These are phyloP conservation scores for Ptychochromis oligacanthus DNA, from an alignment of 2,113 vertebrate species.

Conservation along the genomic window DNA sequence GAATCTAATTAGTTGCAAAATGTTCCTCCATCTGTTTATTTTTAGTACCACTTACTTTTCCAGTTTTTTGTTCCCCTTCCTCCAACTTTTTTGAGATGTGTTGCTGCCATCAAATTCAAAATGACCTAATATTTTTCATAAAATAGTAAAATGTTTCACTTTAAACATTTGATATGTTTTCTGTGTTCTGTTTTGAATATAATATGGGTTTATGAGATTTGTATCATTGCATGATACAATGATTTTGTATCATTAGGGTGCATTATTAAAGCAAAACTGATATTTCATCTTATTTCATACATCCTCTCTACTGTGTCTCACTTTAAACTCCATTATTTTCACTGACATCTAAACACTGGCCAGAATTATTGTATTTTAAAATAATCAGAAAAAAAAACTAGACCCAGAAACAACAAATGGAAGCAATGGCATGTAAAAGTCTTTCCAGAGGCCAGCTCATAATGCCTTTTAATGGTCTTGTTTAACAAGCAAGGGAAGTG, in stretches of 20 bases:
- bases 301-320: neutral
- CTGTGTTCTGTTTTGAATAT: too few species aligned
- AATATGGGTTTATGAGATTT: too few species aligned
- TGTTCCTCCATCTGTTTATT: too few species aligned
- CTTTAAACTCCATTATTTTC: constrained; percentile 19
- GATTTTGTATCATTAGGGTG: neutral
- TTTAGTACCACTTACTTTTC: too few species aligned
- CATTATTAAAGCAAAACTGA: neutral
- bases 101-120: too few species aligned
- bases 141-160: too few species aligned
- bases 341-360: constrained; percentile 19
- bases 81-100: too few species aligned
- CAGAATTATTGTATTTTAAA: constrained; percentile 49
- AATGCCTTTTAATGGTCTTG: constrained; percentile 79
- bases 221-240: too few species aligned
- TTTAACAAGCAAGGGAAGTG: constrained; percentile 83
- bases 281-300: neutral
- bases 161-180: too few species aligned
- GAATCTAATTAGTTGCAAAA: too few species aligned
- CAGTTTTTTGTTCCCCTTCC: too few species aligned
- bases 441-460: constrained; percentile 63
- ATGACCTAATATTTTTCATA: too few species aligned
- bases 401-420: constrained; percentile 72
- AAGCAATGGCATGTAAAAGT: constrained; percentile 67
- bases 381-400: constrained; percentile 55